Evolutionary conservation across 30 jellyfish, hydroid and myxozoan genomes (phyloP).

Genomic region (Hydra vulgaris): DNA sequence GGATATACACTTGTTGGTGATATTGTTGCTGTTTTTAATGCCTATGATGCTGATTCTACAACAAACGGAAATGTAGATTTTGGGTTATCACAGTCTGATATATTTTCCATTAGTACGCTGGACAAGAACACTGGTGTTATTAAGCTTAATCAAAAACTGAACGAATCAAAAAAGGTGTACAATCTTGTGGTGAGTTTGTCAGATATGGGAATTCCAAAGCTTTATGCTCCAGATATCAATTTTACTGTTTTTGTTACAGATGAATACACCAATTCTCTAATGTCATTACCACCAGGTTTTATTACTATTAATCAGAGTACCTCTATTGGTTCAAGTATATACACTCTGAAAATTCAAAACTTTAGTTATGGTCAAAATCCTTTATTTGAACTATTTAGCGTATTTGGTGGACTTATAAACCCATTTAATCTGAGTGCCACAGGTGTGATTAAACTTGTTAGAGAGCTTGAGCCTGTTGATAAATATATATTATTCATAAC

Average conservation of each 20-base stretch:
- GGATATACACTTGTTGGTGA: constrained; percentile 46
- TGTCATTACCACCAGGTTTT: neutral
- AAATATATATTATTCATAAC: constrained; percentile 19
- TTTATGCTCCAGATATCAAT: neutral
- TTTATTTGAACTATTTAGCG: constrained; percentile 9
- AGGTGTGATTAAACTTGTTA: constrained; percentile 1
- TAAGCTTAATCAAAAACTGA: constrained; percentile 35
- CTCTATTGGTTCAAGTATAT: neutral
- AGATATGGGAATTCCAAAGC: constrained; percentile 24
- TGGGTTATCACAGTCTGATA: constrained; percentile 1
- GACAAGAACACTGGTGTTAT: constrained; percentile 45
- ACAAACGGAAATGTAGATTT: constrained; percentile 14
- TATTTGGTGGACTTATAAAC: neutral
- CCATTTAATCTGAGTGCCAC: constrained; percentile 7
- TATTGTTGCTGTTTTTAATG: constrained; percentile 21
- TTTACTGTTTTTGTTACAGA: constrained; percentile 24
- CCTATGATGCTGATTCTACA: constrained; percentile 9
- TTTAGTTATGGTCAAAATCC: constrained; percentile 24
- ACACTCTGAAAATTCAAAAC: constrained; percentile 6
- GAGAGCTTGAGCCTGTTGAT: constrained; percentile 11
- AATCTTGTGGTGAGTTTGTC: constrained; percentile 1
- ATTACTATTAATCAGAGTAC: constrained; percentile 11
- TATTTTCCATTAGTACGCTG: constrained; percentile 23
- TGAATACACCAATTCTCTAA: constrained; percentile 39
- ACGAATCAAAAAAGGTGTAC: constrained; percentile 10